Base-by-base conservation (phyloP, 2,888 invertebrate genomes). In the Thumatha senex region DNA sequence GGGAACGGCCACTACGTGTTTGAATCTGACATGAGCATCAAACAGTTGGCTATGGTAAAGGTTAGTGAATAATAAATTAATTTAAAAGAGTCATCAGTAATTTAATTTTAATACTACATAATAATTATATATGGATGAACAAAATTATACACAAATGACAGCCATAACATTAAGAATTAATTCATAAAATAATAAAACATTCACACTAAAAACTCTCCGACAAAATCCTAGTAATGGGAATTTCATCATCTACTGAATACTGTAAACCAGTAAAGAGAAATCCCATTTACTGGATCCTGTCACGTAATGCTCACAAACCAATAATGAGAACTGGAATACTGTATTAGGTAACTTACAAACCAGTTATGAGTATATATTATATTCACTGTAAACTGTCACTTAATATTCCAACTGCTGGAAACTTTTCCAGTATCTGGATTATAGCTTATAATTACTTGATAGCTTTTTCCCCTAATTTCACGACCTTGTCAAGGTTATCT, bases 401-500 rank as follows among this genome's bases (percentile, higher is more conserved):
- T 12, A n/a, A 40, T 38, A 7, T 18, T 40, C 36, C 57, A 33
- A 46, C 13, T 11, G n/a, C 7, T 46, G 34, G 57, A 46, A 48
- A 40, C 11, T n/a, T 40, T 47, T 47, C 53, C 48, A 51, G 15
- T 8, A 33, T 15, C 34, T 52, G 40, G 34, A 36, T 24, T 55
- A 48, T 4, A 31, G 38, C 24, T 42, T 40, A 49, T 15, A 1
- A 33, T 78, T 51, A 84, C 56, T 74, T 78, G 0, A 74, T 74
- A 10, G 61, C 75, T 56, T 78, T 80, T 61, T 87, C 83, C 0
- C 89, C 85, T 0, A 86, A 70, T 33, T 76, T 74, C 13, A 91
- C 84, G 1, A 91, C 83, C 40, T 79, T 86, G 8, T 80, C 85
- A n/a, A 93, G 72, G 72, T 93, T 92, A 49, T 92, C 89, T 42